These are phyloP conservation scores for Drosophila meridionalis DNA, from an alignment of 2,888 invertebrate genomes.

Conservation along the genomic window DNA sequence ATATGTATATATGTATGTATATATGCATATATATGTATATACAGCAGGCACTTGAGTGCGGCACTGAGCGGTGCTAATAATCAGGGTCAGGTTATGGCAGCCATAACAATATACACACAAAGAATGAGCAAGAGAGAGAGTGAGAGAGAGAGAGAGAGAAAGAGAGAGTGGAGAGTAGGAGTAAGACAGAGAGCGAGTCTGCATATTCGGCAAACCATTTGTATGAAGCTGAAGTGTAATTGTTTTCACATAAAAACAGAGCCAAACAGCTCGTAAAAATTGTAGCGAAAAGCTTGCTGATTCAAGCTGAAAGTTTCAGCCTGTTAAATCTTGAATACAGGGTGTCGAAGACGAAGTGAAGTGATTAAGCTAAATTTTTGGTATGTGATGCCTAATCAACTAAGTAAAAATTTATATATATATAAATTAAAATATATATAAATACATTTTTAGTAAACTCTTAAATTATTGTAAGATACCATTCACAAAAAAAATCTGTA, in stretches of 20 bases:
- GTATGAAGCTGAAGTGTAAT: conserved; percentile 62
- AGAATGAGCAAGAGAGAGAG: too few relatives aligned
- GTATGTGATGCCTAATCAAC: too few relatives aligned
- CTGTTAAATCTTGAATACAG: conserved; percentile 48
- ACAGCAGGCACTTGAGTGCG: conserved; percentile 3
- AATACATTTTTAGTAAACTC: too few relatives aligned
- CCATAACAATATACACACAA: conserved; percentile 45
- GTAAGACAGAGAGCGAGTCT: not conserved
- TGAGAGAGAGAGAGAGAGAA: conserved; percentile 1
- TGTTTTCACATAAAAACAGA: conserved; percentile 71
- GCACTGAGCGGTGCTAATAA: conserved; percentile 27
- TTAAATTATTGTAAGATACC: too few relatives aligned
- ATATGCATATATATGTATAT: not conserved
- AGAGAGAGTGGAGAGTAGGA: too few relatives aligned
- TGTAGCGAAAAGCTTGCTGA: conserved; percentile 23
- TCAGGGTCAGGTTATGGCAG: conserved; percentile 34
- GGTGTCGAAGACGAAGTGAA: conserved; percentile 31
- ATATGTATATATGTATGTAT: not conserved
- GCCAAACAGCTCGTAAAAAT: conserved; percentile 59
- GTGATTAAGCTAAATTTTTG: not conserved
- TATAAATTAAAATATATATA: too few relatives aligned
- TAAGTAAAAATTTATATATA: too few relatives aligned
- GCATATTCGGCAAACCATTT: conserved; percentile 30
- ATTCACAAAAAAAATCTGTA: too few relatives aligned
- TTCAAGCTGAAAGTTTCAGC: conserved; percentile 21